These are phyloP conservation scores for Ophonus ardosiacus DNA, from an alignment of 2,888 invertebrate genomes.

Conservation along the genomic window DNA sequence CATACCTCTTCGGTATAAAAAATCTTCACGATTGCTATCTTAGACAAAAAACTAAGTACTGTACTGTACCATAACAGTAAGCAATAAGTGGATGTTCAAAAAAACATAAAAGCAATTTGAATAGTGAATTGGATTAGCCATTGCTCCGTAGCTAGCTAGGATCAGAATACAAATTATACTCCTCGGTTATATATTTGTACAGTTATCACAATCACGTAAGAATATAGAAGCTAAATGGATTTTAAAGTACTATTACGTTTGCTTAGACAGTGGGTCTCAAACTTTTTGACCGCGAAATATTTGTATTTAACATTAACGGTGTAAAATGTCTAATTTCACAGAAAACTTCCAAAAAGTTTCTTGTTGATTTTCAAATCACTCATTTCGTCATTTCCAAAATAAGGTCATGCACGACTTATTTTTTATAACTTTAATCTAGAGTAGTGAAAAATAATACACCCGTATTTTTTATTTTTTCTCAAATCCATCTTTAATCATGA, in stretches of 20 bases:
- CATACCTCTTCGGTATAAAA: not conserved
- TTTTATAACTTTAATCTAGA: too few relatives aligned
- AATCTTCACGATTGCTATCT: conserved; percentile 6
- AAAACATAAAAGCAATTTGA: conserved; percentile 41
- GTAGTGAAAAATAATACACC: too few relatives aligned
- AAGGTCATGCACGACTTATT: too few relatives aligned
- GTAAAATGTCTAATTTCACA: too few relatives aligned
- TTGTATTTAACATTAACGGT: too few relatives aligned
- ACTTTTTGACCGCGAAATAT: too few relatives aligned
- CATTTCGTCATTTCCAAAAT: too few relatives aligned
- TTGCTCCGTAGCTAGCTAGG: not conserved
- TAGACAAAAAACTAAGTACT: conserved; percentile 8
- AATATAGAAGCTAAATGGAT: conserved; percentile 43
- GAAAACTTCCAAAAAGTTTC: too few relatives aligned
- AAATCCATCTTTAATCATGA: too few relatives aligned
- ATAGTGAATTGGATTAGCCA: conserved; percentile 44
- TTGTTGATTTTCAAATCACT: too few relatives aligned
- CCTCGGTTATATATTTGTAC: conserved; percentile 16
- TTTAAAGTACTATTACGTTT: conserved; percentile 24
- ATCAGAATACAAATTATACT: conserved; percentile 40
- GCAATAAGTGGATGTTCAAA: conserved; percentile 16
- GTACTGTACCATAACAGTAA: conserved; percentile 21
- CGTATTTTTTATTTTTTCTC: too few relatives aligned
- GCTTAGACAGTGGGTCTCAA: too few relatives aligned
- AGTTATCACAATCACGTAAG: conserved; percentile 46